Percentiles rank a stretch among this genome's conserved stretches.
phyloP scores from a whole-genome alignment of 2,888 invertebrate genomes.

The Calameuta idolon region DNA sequence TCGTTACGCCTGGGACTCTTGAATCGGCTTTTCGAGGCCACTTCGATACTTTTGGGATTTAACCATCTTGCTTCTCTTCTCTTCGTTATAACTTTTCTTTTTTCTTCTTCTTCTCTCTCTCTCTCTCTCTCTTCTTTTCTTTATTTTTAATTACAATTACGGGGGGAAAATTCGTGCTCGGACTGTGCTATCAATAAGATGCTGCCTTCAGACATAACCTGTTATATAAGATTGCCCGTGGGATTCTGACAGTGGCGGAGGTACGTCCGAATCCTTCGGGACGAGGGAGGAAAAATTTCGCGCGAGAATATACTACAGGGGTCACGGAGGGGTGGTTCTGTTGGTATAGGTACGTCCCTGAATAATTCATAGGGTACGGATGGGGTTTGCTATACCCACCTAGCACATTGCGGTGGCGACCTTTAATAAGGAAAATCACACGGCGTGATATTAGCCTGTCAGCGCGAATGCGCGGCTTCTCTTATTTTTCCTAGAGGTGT shows the following conservation, averaged over 20 bases:
- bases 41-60: neutral
- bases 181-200: neutral
- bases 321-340: neutral
- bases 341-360: neutral
- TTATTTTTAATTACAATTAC: neutral
- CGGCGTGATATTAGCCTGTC: conserved; percentile 58
- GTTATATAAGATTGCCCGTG: neutral
- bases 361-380: neutral
- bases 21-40: neutral
- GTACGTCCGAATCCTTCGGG: neutral
- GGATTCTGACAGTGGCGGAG: neutral
- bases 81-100: neutral
- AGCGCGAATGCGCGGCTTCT: conserved; percentile 27
- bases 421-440: conserved; percentile 56
- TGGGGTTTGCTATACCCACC: neutral
- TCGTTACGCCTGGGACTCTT: conserved; percentile 49
- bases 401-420: neutral
- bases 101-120: neutral
- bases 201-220: neutral
- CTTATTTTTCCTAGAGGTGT: neutral
- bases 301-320: neutral
- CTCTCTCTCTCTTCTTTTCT: neutral
- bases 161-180: neutral
- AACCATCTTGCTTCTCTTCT: neutral
- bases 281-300: neutral